These are phyloP conservation scores for Tolmerus cingulatus DNA, from an alignment of 2,888 invertebrate genomes.

Conservation along the genomic window DNA sequence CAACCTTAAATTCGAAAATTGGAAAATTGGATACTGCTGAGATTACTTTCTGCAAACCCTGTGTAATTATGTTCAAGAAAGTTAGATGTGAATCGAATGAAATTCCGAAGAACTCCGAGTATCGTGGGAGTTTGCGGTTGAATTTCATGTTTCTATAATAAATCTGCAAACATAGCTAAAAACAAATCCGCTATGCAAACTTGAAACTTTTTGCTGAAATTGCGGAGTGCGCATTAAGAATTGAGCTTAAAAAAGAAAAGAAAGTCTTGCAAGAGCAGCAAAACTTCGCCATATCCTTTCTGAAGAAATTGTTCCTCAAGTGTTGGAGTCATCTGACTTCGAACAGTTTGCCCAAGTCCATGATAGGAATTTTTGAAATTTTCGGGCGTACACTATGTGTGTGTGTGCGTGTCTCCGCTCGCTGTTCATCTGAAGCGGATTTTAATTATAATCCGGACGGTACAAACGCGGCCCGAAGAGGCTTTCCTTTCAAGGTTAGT, in stretches of 20 bases:
- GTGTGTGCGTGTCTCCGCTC: not conserved
- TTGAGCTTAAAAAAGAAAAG: not conserved
- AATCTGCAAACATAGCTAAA: not conserved
- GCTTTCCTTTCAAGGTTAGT: slow-evolving; percentile 17
- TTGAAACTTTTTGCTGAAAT: not conserved
- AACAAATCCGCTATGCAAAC: not conserved
- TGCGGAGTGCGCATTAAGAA: not conserved
- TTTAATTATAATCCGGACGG: not conserved
- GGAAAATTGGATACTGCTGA: not conserved
- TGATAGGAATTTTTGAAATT: not conserved
- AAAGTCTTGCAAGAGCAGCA: not conserved
- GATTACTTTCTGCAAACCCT: not conserved
- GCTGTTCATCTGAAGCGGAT: not conserved
- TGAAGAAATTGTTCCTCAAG: not conserved
- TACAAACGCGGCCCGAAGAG: not conserved
- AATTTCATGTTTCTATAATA: not conserved
- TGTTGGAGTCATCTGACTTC: not conserved
- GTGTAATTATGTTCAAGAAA: not conserved
- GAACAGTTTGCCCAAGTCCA: not conserved
- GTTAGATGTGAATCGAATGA: not conserved
- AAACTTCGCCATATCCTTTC: not conserved
- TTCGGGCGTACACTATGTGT: not conserved
- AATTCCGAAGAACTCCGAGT: not conserved
- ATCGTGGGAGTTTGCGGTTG: not conserved
- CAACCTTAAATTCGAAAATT: not conserved